Conservation (phyloP, 2,888 invertebrate species). For the Apodemia hepburni region DNA sequence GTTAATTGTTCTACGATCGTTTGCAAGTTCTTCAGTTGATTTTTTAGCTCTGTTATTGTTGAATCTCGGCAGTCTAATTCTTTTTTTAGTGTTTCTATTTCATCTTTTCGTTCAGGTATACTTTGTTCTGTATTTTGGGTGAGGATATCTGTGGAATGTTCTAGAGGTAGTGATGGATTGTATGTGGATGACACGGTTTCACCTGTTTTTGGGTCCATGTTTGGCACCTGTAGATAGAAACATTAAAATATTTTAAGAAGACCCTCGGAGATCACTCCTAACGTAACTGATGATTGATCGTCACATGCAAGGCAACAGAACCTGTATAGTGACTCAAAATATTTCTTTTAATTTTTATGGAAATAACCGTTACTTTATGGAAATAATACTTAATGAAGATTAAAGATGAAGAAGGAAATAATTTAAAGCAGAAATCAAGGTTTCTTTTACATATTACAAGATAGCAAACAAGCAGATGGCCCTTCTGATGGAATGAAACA, state of each 20-base stretch:
- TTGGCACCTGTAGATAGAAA: conserved; percentile 45
- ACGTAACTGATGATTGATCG: too few relatives aligned
- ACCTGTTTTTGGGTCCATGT: conserved; percentile 50
- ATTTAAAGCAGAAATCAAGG: too few relatives aligned
- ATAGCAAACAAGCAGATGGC: too few relatives aligned
- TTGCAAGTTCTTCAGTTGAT: conserved; percentile 81
- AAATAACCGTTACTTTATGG: too few relatives aligned
- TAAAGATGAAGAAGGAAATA: too few relatives aligned
- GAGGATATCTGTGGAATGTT: conserved; percentile 41
- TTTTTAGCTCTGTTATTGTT: conserved; percentile 83
- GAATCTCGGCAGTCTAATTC: conserved; percentile 83
- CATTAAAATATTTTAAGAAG: not conserved
- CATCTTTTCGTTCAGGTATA: conserved; percentile 40
- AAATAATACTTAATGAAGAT: too few relatives aligned
- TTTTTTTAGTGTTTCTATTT: conserved; percentile 62
- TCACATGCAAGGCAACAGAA: too few relatives aligned
- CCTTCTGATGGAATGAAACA: too few relatives aligned
- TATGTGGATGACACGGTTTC: conserved; percentile 62
- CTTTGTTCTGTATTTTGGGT: conserved; percentile 33
- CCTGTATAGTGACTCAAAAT: too few relatives aligned
- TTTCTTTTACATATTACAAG: too few relatives aligned
- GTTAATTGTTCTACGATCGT: conserved; percentile 87
- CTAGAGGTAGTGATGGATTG: conserved; percentile 59
- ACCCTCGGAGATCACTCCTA: too few relatives aligned
- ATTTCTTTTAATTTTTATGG: too few relatives aligned